Conservation (phyloP, 2,113 vertebrate genomes). For the Brachirus orientalis region DNA sequence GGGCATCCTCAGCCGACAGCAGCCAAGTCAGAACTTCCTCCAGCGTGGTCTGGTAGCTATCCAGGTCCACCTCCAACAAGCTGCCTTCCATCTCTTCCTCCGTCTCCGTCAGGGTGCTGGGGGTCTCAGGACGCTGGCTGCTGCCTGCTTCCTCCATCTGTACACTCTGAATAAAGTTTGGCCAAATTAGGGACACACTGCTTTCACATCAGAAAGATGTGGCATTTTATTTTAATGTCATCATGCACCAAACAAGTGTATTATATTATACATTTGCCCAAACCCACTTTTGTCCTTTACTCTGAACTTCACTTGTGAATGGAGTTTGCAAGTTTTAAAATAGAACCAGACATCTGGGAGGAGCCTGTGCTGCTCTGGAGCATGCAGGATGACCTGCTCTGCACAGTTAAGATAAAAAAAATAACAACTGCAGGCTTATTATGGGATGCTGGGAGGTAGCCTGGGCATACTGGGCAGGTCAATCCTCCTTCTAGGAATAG, state of each 20-base stretch:
- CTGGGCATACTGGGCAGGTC: constrained; percentile 54
- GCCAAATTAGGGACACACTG: background rate
- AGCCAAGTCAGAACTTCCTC: constrained; percentile 98
- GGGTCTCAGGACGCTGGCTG: constrained; percentile 81
- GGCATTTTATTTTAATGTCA: background rate
- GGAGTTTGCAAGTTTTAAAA: constrained; percentile 54
- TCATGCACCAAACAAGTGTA: background rate
- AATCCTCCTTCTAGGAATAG: constrained; percentile 62
- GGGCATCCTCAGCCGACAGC: constrained; percentile 91
- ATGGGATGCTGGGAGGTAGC: constrained; percentile 53
- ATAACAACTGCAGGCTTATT: constrained; percentile 54
- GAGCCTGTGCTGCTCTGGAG: constrained; percentile 25
- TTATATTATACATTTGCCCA: background rate
- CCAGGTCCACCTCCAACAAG: constrained; percentile 87
- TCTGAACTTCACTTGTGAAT: constrained; percentile 22
- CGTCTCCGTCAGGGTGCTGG: constrained; percentile 84
- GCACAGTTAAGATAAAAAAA: constrained; percentile 11
- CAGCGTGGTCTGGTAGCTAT: constrained; percentile 92
- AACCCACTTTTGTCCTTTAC: constrained; percentile 15
- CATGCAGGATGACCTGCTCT: constrained; percentile 27
- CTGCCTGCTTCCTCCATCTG: constrained; percentile 73
- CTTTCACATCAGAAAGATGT: background rate
- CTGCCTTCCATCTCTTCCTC: constrained; percentile 88
- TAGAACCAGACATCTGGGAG: constrained; percentile 45
- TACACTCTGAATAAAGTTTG: constrained; percentile 20